Evolutionary conservation across 2,888 invertebrate genomes (phyloP).

Genomic region (Diarsia brunnea): DNA sequence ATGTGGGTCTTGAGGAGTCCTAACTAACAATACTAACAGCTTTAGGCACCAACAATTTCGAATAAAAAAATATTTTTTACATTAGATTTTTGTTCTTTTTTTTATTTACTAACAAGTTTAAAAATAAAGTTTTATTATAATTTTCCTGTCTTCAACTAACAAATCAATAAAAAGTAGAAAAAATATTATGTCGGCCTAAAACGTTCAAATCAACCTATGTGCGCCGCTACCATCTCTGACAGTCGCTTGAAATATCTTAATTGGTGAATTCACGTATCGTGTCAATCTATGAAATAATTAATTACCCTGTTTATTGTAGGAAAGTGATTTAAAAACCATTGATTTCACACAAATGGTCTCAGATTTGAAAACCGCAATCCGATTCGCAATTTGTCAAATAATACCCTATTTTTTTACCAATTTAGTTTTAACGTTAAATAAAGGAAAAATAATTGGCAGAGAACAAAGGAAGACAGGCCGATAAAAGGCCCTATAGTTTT

Average conservation of each 20-base stretch:
- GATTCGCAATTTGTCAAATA: background rate
- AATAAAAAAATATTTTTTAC: too few species aligned
- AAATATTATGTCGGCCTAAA: too few species aligned
- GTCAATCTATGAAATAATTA: background rate
- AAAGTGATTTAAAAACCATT: background rate
- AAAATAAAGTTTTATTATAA: too few species aligned
- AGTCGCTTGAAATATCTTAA: background rate
- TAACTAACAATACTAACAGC: too few species aligned
- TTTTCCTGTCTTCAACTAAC: too few species aligned
- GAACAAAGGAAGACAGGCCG: conserved; percentile 20
- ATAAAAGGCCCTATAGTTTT: conserved; percentile 43
- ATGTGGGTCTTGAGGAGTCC: too few species aligned
- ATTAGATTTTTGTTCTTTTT: too few species aligned
- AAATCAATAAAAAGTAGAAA: too few species aligned
- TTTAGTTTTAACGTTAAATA: background rate
- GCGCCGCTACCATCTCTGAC: background rate
- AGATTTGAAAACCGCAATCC: background rate
- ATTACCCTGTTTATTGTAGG: background rate
- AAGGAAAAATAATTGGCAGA: conserved; percentile 33
- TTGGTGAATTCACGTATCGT: background rate
- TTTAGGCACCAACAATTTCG: too few species aligned
- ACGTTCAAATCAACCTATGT: too few species aligned
- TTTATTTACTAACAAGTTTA: too few species aligned
- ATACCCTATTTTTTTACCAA: background rate
- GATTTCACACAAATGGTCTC: background rate